Conservation (phyloP, 2,888 invertebrate genomes). For the Eudasyphora cyanicolor region DNA sequence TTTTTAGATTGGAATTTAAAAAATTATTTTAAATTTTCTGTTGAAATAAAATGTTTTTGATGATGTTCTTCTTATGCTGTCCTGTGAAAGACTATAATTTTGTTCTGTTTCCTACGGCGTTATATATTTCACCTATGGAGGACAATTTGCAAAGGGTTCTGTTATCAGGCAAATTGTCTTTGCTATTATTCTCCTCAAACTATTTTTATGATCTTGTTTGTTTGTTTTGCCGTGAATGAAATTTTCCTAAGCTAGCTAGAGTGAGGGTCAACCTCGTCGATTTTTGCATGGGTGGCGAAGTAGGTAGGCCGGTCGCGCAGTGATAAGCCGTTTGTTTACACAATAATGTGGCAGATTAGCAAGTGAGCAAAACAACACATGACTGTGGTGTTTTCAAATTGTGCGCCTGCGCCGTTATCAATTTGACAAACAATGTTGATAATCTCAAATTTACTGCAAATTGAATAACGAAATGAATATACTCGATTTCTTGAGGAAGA, state of each 20-base stretch:
- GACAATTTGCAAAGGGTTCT: background rate
- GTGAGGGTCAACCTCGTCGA: no score
- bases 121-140: background rate
- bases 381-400: no score
- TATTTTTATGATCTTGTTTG: constrained; percentile 43
- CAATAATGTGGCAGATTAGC: background rate
- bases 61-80: constrained; percentile 4
- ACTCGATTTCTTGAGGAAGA: no score
- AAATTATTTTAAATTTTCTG: background rate
- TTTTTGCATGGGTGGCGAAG: background rate
- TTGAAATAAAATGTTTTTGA: background rate
- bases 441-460: no score
- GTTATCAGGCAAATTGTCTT: constrained; percentile 38
- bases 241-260: background rate
- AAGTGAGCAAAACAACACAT: background rate
- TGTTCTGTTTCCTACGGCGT: background rate
- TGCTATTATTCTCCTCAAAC: constrained; percentile 50
- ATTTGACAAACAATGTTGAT: no score
- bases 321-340: background rate
- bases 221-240: constrained; percentile 31
- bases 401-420: no score
- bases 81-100: background rate
- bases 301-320: background rate
- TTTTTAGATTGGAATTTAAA: background rate
- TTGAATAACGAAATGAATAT: no score